A percentile compares a stretch with the other conserved stretches of the same genome.
Evolutionary conservation across 92 coral and sea anemone species (phyloP).

Genomic region (Pocillopora grandis): DNA sequence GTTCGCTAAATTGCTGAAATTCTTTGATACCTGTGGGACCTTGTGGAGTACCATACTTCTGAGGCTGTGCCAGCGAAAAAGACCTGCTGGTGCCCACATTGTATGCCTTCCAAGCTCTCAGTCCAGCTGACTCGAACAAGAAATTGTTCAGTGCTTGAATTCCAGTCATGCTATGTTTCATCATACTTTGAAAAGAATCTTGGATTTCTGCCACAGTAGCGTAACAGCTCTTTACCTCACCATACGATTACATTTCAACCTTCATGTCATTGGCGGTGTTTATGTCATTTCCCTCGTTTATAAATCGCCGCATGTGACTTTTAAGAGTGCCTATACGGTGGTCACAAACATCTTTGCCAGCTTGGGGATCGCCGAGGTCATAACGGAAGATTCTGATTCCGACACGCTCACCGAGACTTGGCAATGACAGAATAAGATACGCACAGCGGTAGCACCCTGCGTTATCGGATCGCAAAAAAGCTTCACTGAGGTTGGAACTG

Average conservation of each 20-base stretch:
- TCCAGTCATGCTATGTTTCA: slow-evolving; percentile 26
- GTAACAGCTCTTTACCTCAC: slow-evolving; percentile 35
- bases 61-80: slow-evolving; percentile 4
- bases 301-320: slow-evolving; percentile 29
- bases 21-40: slow-evolving; percentile 8
- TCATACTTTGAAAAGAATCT: slow-evolving; percentile 10
- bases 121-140: slow-evolving; percentile 5
- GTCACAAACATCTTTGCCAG: slow-evolving; percentile 15
- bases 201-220: slow-evolving; percentile 30
- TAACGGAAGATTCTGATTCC: slow-evolving; percentile 17
- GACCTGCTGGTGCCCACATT: slow-evolving; percentile 10
- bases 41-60: slow-evolving; percentile 15
- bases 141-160: slow-evolving; percentile 26
- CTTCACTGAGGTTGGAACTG: background rate
- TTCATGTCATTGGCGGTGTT: slow-evolving; percentile 37
- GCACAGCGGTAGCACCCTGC: slow-evolving; percentile 20
- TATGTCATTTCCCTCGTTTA: slow-evolving; percentile 29
- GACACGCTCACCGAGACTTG: slow-evolving; percentile 6
- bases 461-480: slow-evolving; percentile 8
- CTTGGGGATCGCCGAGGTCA: slow-evolving; percentile 9
- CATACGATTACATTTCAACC: slow-evolving; percentile 28
- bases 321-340: slow-evolving; percentile 25
- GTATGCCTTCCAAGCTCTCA: slow-evolving; percentile 26
- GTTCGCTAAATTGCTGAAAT: slow-evolving; percentile 26
- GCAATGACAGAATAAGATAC: slow-evolving; percentile 16